phyloP scores from a whole-genome alignment of 1,140 invertebrate species.

The Paraescarpia echinospica region DNA sequence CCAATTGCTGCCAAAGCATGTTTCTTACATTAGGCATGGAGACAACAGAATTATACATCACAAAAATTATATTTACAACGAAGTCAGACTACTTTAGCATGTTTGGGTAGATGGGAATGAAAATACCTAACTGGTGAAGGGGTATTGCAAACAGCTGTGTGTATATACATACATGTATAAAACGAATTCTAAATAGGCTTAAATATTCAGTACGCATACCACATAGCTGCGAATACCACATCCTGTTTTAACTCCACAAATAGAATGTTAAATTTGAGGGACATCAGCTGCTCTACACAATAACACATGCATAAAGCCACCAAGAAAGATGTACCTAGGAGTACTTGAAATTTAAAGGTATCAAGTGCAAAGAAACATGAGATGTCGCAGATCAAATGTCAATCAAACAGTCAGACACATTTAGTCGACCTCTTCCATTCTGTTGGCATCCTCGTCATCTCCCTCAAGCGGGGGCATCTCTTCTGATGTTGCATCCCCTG shows the following conservation, averaged over 20 bases:
- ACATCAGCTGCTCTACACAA: not conserved
- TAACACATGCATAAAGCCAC: not conserved
- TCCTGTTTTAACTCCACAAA: not conserved
- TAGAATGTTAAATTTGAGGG: not conserved
- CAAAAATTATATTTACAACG: not conserved
- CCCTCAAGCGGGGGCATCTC: constrained; percentile 78
- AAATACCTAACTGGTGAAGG: not conserved
- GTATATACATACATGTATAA: no score
- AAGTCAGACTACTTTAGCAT: not conserved
- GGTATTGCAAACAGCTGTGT: not conserved
- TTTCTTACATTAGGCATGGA: not conserved
- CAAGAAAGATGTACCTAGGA: not conserved
- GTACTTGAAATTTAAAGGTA: not conserved
- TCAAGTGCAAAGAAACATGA: not conserved
- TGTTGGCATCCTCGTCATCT: constrained; percentile 77
- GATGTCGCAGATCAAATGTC: not conserved
- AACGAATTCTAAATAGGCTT: not conserved
- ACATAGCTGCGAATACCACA: not conserved
- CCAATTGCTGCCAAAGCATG: not conserved
- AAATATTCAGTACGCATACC: not conserved
- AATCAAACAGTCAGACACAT: not conserved
- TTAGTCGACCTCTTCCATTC: constrained; percentile 99
- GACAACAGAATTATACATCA: not conserved
- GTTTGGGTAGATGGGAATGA: not conserved
- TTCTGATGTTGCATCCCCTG: constrained; percentile 60